Conservation (phyloP, 2,113 vertebrate genomes). For the Chaetodon trifascialis region DNA sequence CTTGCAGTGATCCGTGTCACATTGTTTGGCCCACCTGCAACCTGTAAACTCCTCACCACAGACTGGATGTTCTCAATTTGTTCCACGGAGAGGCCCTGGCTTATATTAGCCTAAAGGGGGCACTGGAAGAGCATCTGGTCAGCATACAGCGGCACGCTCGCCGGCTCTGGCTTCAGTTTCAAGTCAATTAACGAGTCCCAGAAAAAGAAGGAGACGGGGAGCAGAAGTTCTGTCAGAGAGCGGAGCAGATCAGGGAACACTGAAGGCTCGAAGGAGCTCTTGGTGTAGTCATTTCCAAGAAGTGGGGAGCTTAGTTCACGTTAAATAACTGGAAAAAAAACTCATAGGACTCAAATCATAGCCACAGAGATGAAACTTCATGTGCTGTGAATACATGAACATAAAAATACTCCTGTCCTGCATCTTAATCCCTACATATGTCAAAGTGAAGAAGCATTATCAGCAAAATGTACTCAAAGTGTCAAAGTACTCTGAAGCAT, state of each 20-base stretch:
- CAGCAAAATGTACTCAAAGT: too few relatives aligned
- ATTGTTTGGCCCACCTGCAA: constrained; percentile 72
- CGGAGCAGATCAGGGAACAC: constrained; percentile 26
- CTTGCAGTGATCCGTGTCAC: constrained; percentile 54
- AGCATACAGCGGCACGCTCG: constrained; percentile 29
- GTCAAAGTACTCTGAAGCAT: too few relatives aligned
- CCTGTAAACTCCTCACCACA: constrained; percentile 59
- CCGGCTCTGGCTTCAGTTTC: constrained; percentile 22
- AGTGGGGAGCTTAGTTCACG: not conserved
- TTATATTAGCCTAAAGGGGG: constrained; percentile 61
- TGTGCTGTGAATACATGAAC: not conserved
- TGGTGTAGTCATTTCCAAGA: constrained; percentile 12
- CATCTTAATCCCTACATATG: too few relatives aligned
- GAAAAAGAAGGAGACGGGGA: constrained; percentile 51
- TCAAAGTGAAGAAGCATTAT: too few relatives aligned
- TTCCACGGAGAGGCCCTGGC: constrained; percentile 44
- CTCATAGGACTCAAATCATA: not conserved
- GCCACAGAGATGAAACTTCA: not conserved
- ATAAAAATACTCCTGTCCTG: not conserved
- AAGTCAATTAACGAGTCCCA: constrained; percentile 35
- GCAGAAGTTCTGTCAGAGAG: constrained; percentile 42
- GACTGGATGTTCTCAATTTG: constrained; percentile 64
- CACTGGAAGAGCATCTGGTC: constrained; percentile 64
- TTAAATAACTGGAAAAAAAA: not conserved
- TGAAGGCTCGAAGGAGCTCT: not conserved